Base-by-base conservation (phyloP, 2,113 vertebrate genomes). In the Zapornia atra region DNA sequence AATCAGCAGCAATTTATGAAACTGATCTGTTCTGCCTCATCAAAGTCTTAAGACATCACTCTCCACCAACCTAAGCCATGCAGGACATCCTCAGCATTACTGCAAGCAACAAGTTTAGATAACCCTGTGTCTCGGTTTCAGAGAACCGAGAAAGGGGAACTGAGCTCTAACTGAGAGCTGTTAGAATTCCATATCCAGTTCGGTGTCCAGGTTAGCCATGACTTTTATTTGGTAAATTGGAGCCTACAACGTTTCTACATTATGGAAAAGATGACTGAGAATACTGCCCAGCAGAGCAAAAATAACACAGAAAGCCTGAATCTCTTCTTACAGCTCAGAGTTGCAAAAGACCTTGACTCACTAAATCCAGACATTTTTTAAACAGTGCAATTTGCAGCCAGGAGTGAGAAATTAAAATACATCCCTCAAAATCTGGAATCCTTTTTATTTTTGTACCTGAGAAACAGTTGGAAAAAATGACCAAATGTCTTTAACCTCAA, bases 321-420 rank as follows among this genome's bases (percentile, higher is more conserved):
- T 79, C 31, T 81, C 64, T 94, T 86, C 83, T 91, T 69, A 86
- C 3, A 1, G 51, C 25, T 86, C 69, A 92, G 60, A 75, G 22
- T 66, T 95, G 70, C 71, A 71, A 81, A 87, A 96, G 83, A 73
- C 60, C 13, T 71, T 92, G 87, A 91, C 72, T 95, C 84, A 84
- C 18, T 78, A 70, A 86, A 94, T 57, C 70, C 89, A 92, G 65
- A 83, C 31, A 17, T 61, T 44, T 72, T 87, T 80, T 51, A 61
- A 80, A 89, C 5, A 18, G 33, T 9, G 19, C 51, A 53, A 40
- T 70, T 81, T 73, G 60, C 42, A 72, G 59, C 69, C 44, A 82
- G 34, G 5, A 90, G 44, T 51, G 38, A 93, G 29, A 86, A 94
- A 90, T 38, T 75, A n/a, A 88, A 81, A 46, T 2, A 0, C 17